Percentiles rank a stretch among this genome's conserved stretches.
Conservation (phyloP, 53 echinoderm and acorn worm species). For the Luidia sarsii region DNA sequence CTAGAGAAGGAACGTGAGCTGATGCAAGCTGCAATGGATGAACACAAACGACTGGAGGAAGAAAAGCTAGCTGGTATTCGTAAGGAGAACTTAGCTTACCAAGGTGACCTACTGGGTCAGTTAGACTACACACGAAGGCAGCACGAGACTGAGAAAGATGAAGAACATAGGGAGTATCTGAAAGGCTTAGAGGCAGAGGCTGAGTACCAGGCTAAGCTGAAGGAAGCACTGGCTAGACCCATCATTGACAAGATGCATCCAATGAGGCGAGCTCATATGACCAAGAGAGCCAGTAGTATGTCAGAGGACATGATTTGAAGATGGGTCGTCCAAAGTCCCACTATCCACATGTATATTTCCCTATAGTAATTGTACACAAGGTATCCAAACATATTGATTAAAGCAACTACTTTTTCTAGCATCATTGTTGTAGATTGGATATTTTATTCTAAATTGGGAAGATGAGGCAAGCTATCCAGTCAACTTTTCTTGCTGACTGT, state of each 20-base stretch:
- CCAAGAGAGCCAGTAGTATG: conserved; percentile 14
- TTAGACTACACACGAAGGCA: conserved; percentile 64
- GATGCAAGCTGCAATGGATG: conserved; percentile 95
- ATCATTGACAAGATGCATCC: conserved; percentile 96
- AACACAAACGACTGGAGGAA: conserved; percentile 92
- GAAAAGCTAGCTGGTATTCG: conserved; percentile 69
- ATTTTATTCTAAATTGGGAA: too few relatives aligned
- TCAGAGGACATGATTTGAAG: conserved; percentile 23
- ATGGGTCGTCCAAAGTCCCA: too few relatives aligned
- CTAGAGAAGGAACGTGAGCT: conserved; percentile 72
- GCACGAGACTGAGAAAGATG: conserved; percentile 74
- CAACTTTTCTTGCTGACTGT: too few relatives aligned
- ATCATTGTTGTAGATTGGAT: too few relatives aligned
- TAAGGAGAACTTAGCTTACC: conserved; percentile 76
- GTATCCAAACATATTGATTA: too few relatives aligned
- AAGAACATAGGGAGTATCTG: conserved; percentile 90
- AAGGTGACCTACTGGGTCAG: conserved; percentile 80
- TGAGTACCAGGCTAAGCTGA: conserved; percentile 96
- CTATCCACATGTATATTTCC: too few relatives aligned
- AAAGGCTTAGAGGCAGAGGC: conserved; percentile 94
- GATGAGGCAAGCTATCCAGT: too few relatives aligned
- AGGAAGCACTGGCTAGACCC: conserved; percentile 96
- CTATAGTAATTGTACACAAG: not conserved
- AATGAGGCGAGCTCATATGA: conserved; percentile 84
- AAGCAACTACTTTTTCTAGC: too few relatives aligned